Base-by-base conservation (phyloP, 2,888 invertebrate genomes). In the Drosophila mulleri region DNA sequence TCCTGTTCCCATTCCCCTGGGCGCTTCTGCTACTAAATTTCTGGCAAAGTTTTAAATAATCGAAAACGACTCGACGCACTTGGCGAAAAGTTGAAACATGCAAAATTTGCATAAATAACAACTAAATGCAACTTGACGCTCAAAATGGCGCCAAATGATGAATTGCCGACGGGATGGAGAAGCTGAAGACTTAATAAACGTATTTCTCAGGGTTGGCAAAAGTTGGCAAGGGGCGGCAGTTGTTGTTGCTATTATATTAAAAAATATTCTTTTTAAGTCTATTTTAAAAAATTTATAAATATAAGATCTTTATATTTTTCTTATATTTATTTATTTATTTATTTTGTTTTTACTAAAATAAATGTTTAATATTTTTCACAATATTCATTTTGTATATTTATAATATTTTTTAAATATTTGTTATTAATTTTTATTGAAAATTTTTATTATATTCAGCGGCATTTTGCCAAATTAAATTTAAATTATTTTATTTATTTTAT, bases 101-200 rank as follows among this genome's bases (percentile, higher is more conserved):
- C 81, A 69, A 88, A 87, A 91, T 91, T 91, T 91, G 90, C 91
- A 91, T 91, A 91, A 91, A 91, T 90, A 90, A 83, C 75, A 84
- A 80, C 83, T 91, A 85, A 91, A 91, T 88, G 82, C 91, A 91
- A 90, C 85, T 90, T 91, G 91, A 76, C 82, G 88, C 88, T 60
- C 62, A 81, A 85, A 88, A 79, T 85, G 84, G 85, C 85, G 81
- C 67, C 85, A 75, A 72, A 67, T 85, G 84, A 85, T 85, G 85
- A 72, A 85, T 85, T 85, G 79, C 48, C 53, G 60, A 44, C 26
- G 58, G 23, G 20, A 3, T n/a, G 20, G 65, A 50, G 45, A 45
- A 53, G 18, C 20, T 12, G 23, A 63, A 11, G 7, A 50, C 56
- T 47, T 41, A 56, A 67, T 69, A 52, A 61, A 58, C 58, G 35